Evolutionary conservation across 30 jellyfish, hydroid and myxozoan species (phyloP), one percentile per base, ranked within the genome.

Genomic region (Pseudorhiza aurosa): DNA sequence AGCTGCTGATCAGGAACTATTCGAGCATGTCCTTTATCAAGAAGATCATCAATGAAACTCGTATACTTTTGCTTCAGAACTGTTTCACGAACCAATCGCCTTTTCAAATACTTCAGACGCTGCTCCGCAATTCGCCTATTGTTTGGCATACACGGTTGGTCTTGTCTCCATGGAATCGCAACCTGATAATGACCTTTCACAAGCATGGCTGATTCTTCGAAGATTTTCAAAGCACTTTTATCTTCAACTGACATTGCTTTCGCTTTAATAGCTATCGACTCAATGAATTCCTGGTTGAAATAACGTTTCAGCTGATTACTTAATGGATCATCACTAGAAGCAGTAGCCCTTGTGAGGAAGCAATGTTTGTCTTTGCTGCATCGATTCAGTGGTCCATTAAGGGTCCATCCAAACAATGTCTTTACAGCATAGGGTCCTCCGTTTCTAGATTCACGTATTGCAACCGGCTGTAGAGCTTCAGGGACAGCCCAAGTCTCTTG

Each of bases 371-470:
- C 65, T 26, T 43, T 19, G 18, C 50, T 31, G 25, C 11, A 18
- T 27, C 76, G 27, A 21, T 32, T 53, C 53, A 72, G 67, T 45
- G 96, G 90, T 18, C 96, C 96, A 59, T 68, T 65, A 8, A 85
- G 0, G 35, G 87, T 63, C 86, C 90, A 85, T 35, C 90, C 90
- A 31, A 85, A 75, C 64, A 12, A 30, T 17, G 89, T 85, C 27
- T 47, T 46, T 49, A 75, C 85, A 5, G 95, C 95, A 14, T 47
- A 83, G 3, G 88, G 88, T 40, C 83, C 95, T 3, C 83, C 81
- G 27, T 69, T 19, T 25, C 18, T 22, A n/a, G 82, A 19, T 36
- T 40, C 45, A 14, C 72, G 28, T 7, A 82, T 50, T 21, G 68
- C 86, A 4, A 6, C 45, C 0, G 94, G 94, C 56, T 82, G 73